Evolutionary conservation across 2,113 vertebrate species (phyloP).

Genomic region (Aegotheles bennettii): DNA sequence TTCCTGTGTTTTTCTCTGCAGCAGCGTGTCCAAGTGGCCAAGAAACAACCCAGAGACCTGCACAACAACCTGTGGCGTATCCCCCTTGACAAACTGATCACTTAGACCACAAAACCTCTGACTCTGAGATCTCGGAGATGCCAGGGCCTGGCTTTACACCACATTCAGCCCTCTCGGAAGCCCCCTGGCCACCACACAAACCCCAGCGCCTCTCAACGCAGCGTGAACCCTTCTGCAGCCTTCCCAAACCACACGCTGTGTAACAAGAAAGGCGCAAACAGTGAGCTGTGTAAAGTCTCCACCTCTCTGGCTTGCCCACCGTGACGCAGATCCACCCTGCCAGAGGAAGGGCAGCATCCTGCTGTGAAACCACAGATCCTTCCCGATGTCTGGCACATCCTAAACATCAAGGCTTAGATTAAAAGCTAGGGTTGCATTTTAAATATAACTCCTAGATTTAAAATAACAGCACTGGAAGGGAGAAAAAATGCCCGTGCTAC

Average conservation of each 20-base stretch:
- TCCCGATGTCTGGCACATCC: constrained; percentile 1
- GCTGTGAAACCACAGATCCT: constrained; percentile 44
- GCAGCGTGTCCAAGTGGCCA: not conserved
- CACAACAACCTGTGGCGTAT: not conserved
- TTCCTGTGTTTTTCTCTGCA: not conserved
- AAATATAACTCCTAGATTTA: constrained; percentile 7
- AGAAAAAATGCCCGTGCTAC: not conserved
- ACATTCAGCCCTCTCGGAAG: not conserved
- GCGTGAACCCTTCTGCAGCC: not conserved
- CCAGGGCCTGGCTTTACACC: not conserved
- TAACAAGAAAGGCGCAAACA: not conserved
- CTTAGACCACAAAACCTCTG: not conserved
- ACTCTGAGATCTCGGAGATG: not conserved
- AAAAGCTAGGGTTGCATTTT: constrained; percentile 24
- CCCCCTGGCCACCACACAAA: not conserved
- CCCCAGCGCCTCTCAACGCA: not conserved
- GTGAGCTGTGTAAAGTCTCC: not conserved
- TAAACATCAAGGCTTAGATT: not conserved
- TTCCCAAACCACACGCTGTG: not conserved
- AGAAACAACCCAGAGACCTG: not conserved
- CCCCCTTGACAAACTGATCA: not conserved
- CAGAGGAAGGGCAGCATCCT: constrained; percentile 50
- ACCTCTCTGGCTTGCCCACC: not conserved
- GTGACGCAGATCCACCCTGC: not conserved
- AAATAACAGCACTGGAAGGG: not conserved